phyloP scores from a whole-genome alignment of 2,888 invertebrate species.

The Drosophila kambysellisi region DNA sequence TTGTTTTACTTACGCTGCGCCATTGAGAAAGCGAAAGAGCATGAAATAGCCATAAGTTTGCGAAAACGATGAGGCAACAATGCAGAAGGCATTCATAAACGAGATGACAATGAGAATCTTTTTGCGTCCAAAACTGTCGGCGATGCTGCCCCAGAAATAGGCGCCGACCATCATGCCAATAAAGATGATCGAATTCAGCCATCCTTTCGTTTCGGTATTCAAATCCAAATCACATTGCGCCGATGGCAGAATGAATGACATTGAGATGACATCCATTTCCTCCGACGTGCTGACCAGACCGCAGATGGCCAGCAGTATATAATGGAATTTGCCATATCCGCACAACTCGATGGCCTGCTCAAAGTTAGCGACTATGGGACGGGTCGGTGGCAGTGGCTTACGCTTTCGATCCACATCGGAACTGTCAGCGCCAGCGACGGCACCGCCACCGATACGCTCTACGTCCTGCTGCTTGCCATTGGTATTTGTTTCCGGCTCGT shows the following conservation, averaged over 20 bases:
- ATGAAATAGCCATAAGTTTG: slow-evolving; percentile 95
- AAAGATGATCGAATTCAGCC: slow-evolving; percentile 93
- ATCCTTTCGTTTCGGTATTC: slow-evolving; percentile 93
- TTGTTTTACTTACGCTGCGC: slow-evolving; percentile 93
- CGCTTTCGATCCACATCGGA: slow-evolving; percentile 41
- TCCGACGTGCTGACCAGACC: slow-evolving; percentile 97
- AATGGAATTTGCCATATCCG: slow-evolving; percentile 91
- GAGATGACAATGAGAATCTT: slow-evolving; percentile 95
- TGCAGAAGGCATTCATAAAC: slow-evolving; percentile 95
- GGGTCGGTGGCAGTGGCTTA: slow-evolving; percentile 59
- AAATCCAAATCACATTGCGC: slow-evolving; percentile 96
- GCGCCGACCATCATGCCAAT: slow-evolving; percentile 98
- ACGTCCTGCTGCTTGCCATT: slow-evolving; percentile 79
- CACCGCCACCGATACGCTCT: slow-evolving; percentile 70
- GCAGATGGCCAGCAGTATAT: slow-evolving; percentile 94
- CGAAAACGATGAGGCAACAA: slow-evolving; percentile 95
- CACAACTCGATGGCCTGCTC: slow-evolving; percentile 95
- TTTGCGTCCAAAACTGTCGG: slow-evolving; percentile 94
- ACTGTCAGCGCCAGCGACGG: slow-evolving; percentile 44
- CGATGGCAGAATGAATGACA: slow-evolving; percentile 97
- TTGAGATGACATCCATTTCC: slow-evolving; percentile 98
- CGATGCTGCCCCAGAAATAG: slow-evolving; percentile 96
- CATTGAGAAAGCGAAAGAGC: slow-evolving; percentile 95
- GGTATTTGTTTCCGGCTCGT: slow-evolving; percentile 69
- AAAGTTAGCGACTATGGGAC: slow-evolving; percentile 91